Evolutionary conservation across 2,797 vertebrate genomes (phyloP).

Genomic region (Eulemur albifrons): DNA sequence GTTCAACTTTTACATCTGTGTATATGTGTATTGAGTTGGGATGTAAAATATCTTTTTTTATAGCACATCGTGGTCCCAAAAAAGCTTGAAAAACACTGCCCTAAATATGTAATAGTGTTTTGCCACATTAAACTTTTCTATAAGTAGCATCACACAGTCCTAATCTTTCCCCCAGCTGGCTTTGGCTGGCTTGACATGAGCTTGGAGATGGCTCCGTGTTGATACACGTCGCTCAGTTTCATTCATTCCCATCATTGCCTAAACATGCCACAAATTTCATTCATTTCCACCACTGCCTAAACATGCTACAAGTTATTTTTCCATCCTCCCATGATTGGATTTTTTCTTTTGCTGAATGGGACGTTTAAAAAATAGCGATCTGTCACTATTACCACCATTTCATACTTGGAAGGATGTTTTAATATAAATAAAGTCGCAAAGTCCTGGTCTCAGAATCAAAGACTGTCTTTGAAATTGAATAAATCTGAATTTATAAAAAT

Average conservation of each 20-base stretch:
- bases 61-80: neutral
- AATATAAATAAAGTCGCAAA: neutral
- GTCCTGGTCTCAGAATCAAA: neutral
- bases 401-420: conserved; percentile 2
- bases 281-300: neutral
- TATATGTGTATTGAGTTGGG: neutral
- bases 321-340: neutral
- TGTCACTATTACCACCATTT: neutral
- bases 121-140: neutral
- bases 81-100: neutral
- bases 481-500: neutral
- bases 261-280: neutral
- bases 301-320: neutral
- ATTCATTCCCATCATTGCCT: neutral
- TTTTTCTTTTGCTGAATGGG: conserved; percentile 34
- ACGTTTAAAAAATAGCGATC: neutral
- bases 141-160: neutral
- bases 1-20: neutral
- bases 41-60: neutral
- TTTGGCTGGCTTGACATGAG: neutral
- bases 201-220: neutral
- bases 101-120: neutral
- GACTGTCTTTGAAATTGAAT: neutral
- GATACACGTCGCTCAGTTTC: neutral
- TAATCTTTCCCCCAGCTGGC: neutral